Evolutionary conservation across 2,888 invertebrate genomes (phyloP), one percentile per base, ranked within the genome.

Genomic region (Dermolepida albohirtum): DNA sequence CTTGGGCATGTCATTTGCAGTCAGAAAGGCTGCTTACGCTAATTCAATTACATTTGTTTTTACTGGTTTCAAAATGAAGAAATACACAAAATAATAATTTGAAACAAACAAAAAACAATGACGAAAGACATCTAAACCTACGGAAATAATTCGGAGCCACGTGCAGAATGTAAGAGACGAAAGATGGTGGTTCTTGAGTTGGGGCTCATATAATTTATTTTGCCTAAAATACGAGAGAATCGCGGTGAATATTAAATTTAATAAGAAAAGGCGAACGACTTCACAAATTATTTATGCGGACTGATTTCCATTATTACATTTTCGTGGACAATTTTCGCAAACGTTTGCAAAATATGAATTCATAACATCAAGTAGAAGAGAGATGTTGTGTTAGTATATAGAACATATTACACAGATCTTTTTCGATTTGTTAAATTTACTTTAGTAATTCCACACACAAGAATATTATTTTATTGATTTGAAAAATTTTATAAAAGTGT

Each of bases 231-330:
- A 47, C 44, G 59, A 59, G 59, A 44, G 59, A 59, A 59, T 59
- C 59, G 59, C 47, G 59, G 65, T 52, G 65, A 65, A 65, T 65
- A 65, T 65, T 65, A 65, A 65, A 65, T 65, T 54, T 54, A 65
- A 65, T 54, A 54, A 65, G 41, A 64, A 47, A 44, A 44, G 52
- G 54, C 44, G 64, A 47, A 62, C 17, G 34, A 62, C 47, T 62
- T 49, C 47, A 34, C 29, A 47, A 62, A 65, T 65, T 65, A 54
- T 54, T 68, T 66, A 54, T 62, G 62, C 63, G 43, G 44, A 54
- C 57, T 64, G 69, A 71, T 66, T 70, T 69, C 52, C 68, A 62
- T 67, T 67, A 66, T 70, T 62, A 16, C 39, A 10, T 11, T 39
- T 54, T n/a, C 55, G 55, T 10, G 40, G 40, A 55, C 22, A 22